These are phyloP conservation scores for Orthonyx spaldingii DNA, from an alignment of 2,113 vertebrate genomes.

Conservation along the genomic window DNA sequence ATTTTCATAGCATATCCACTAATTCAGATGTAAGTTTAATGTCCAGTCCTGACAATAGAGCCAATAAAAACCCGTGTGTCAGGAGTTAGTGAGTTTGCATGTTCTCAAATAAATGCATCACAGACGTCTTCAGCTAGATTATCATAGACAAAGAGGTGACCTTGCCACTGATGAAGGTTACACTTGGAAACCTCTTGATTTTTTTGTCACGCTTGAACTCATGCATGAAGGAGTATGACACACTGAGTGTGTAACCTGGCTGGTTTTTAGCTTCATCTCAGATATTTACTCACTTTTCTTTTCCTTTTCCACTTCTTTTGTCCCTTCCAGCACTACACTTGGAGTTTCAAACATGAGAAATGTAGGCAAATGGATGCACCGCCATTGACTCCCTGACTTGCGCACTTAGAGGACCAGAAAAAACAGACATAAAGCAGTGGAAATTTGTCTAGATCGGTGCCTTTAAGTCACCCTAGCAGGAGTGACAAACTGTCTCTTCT, in stretches of 20 bases:
- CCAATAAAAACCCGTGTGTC: neutral
- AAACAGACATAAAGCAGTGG: neutral
- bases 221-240: neutral
- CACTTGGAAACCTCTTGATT: neutral
- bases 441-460: neutral
- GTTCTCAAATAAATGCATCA: neutral
- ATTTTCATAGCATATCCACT: neutral
- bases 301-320: neutral
- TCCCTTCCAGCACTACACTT: neutral
- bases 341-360: neutral
- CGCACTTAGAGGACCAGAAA: neutral
- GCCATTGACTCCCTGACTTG: neutral
- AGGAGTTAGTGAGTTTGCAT: neutral
- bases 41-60: neutral
- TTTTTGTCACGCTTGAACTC: neutral
- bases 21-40: neutral
- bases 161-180: neutral
- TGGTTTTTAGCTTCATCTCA: neutral
- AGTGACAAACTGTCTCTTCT: neutral
- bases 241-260: neutral
- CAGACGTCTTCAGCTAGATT: neutral
- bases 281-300: neutral
- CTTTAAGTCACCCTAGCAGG: neutral
- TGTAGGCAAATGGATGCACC: neutral
- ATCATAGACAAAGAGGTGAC: fast-evolving